Percentiles rank a stretch among this genome's conserved stretches.
Conservation (phyloP, 2,797 vertebrate species). For the Hyperoplus lanceolatus region DNA sequence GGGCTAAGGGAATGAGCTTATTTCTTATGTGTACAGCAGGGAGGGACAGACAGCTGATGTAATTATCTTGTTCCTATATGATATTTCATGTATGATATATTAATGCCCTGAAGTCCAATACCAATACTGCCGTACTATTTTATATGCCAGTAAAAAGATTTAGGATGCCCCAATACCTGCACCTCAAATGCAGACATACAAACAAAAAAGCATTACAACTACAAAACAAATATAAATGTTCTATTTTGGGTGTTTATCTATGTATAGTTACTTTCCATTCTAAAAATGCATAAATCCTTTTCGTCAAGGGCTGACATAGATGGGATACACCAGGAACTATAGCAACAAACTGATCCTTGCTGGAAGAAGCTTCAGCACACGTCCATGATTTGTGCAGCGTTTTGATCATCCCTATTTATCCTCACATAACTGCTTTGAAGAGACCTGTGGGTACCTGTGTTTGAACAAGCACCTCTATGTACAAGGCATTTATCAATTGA, state of each 20-base stretch:
- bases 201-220: too few species aligned
- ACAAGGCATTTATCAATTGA: constrained; percentile 1
- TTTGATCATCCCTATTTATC: neutral
- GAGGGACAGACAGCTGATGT: neutral
- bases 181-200: too few species aligned
- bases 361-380: neutral
- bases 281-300: neutral
- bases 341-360: neutral
- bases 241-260: neutral
- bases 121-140: too few species aligned
- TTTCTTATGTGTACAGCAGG: constrained; percentile 14
- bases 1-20: constrained; percentile 23
- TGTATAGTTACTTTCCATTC: neutral
- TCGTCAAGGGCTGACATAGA: neutral
- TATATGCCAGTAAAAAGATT: too few species aligned
- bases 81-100: too few species aligned
- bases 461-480: constrained; percentile 7
- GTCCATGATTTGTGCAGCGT: neutral
- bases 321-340: neutral
- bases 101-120: too few species aligned
- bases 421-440: constrained; percentile 10
- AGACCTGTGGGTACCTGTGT: constrained; percentile 11
- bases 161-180: too few species aligned
- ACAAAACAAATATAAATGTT: neutral
- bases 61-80: neutral